Percentiles rank a stretch among this genome's conserved stretches.
phyloP scores from a whole-genome alignment of 2,113 vertebrate species.

The Platysteira castanea region DNA sequence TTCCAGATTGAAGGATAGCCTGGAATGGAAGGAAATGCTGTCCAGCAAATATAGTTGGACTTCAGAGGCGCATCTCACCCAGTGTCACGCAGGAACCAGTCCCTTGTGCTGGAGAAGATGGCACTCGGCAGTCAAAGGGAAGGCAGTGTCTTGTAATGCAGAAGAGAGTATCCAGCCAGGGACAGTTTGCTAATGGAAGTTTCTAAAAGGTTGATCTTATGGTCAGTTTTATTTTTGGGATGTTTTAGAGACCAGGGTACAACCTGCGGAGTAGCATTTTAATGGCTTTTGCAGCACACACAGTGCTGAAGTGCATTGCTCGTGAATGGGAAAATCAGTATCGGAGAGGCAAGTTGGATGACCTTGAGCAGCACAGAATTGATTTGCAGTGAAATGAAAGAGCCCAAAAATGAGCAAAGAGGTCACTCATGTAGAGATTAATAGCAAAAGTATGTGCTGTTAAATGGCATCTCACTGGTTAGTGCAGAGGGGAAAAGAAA shows the following conservation, averaged over 20 bases:
- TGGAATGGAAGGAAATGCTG: neutral
- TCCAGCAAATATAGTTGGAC: neutral
- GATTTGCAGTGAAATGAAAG: neutral
- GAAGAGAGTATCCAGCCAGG: neutral
- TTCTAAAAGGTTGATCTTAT: neutral
- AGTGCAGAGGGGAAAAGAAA: neutral
- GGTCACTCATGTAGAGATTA: neutral
- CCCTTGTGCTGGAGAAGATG: neutral
- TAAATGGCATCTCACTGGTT: neutral
- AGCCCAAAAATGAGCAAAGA: neutral
- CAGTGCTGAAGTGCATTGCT: neutral
- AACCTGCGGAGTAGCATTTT: neutral
- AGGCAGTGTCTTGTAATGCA: neutral
- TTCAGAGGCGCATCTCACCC: neutral
- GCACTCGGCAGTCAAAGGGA: fast-evolving
- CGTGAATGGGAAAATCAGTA: neutral
- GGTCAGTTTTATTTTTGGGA: neutral
- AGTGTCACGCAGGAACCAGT: neutral
- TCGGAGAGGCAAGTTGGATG: neutral
- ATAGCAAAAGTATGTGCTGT: neutral
- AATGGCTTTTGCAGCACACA: neutral
- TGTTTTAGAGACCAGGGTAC: neutral
- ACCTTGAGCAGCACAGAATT: neutral
- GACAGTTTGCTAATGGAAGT: neutral
- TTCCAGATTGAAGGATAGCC: neutral